Conservation (phyloP, 1,140 invertebrate species). For the Apocrypta bakeri region DNA sequence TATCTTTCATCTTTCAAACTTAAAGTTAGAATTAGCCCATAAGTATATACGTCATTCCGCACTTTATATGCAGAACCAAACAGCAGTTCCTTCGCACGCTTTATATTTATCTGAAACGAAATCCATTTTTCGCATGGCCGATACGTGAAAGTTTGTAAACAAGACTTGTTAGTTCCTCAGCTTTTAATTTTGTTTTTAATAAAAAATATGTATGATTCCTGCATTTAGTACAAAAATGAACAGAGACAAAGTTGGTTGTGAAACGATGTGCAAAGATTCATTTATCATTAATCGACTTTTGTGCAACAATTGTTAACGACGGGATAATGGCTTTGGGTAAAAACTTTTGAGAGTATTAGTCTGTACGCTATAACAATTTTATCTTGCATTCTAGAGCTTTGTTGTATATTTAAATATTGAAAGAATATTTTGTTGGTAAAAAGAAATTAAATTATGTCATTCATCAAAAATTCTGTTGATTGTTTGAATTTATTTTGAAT, state of each 20-base stretch:
- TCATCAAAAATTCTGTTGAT: too few relatives aligned
- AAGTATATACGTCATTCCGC: constrained; percentile 46
- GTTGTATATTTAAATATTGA: too few relatives aligned
- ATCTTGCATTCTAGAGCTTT: too few relatives aligned
- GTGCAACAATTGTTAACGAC: background rate
- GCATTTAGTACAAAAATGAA: constrained; percentile 13
- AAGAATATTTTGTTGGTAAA: too few relatives aligned
- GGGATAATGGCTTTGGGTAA: background rate
- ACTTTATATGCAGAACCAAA: constrained; percentile 23
- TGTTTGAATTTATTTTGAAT: too few relatives aligned
- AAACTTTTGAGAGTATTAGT: background rate
- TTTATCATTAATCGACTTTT: background rate
- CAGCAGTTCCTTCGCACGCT: constrained; percentile 19
- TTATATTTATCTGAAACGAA: constrained; percentile 17
- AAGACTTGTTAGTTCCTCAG: background rate
- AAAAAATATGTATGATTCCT: constrained; percentile 8
- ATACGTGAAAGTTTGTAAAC: background rate
- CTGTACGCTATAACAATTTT: too few relatives aligned
- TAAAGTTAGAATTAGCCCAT: constrained; percentile 29
- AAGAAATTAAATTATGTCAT: too few relatives aligned
- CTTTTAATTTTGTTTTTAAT: background rate
- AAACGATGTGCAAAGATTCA: background rate
- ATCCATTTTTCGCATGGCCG: constrained; percentile 1
- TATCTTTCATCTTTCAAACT: constrained; percentile 12
- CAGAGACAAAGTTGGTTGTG: background rate